Conservation (phyloP, 2,113 vertebrate genomes). For the Gadus chalcogrammus region DNA sequence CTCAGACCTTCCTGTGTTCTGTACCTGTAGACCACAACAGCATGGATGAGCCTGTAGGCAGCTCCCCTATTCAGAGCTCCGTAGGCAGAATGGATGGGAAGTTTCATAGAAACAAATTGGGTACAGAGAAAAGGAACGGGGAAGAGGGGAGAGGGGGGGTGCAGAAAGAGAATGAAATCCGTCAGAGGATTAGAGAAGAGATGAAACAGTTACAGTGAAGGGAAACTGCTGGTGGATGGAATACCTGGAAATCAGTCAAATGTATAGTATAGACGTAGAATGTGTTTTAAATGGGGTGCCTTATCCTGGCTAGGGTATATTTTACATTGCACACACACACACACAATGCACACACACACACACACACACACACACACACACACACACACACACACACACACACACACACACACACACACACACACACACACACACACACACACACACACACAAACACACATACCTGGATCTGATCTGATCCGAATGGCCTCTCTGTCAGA, state of each 20-base stretch:
- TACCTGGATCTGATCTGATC: neutral
- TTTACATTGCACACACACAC: neutral
- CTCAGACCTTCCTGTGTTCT: too few relatives aligned
- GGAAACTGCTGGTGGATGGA: too few relatives aligned
- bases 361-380: neutral
- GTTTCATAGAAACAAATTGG: too few relatives aligned
- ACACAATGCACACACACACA: neutral
- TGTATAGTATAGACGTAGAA: too few relatives aligned
- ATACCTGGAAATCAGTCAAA: too few relatives aligned
- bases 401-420: too few relatives aligned
- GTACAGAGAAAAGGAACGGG: too few relatives aligned
- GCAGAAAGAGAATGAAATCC: conserved; percentile 36
- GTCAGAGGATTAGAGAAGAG: conserved; percentile 33
- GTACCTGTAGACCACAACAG: too few relatives aligned
- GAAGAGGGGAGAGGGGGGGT: conserved; percentile 54
- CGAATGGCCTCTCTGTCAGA: neutral
- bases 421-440: neutral
- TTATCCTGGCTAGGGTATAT: neutral
- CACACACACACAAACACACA: neutral
- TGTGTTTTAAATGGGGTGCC: neutral
- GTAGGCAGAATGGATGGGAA: too few relatives aligned
- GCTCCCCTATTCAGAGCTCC: too few relatives aligned
- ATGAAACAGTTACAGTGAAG: conserved; percentile 35
- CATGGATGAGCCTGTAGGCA: too few relatives aligned
- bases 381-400: too few relatives aligned